Evolutionary conservation across 2,888 invertebrate species (phyloP), one percentile per base, ranked within the genome.

Genomic region (Microplitis manilae): DNA sequence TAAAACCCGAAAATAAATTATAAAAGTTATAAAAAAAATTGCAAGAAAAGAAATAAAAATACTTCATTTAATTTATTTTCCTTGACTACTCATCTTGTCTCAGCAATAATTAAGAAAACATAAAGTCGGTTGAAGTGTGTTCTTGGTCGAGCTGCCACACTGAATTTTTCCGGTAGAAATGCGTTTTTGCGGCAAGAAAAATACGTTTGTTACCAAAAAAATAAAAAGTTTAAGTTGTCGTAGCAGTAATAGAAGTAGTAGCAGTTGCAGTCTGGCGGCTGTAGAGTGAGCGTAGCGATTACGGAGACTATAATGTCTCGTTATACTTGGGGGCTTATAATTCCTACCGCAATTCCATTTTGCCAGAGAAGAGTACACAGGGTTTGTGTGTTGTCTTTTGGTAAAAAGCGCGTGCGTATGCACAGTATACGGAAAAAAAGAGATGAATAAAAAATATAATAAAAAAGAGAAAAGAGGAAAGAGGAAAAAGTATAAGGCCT

Each of bases 311-410:
- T 77, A 77, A 75, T 73, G 64, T 77, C 73, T 64, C 77, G 73
- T 77, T 73, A 68, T 73, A 73, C 70, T 39, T 60, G 30, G 50
- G 69, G 68, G 75, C 78, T 79, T 78, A 79, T 78, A 79, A 79
- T 79, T 79, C 78, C 75, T 77, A 75, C 77, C 62, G 76, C 77
- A 75, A 77, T 77, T 77, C 75, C 74, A 78, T 78, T 75, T 75
- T 64, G 60, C 78, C 39, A 64, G 41, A 50, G 71, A 5, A 9
- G 13, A 50, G 50, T 50, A 61, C 72, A 30, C 69, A 30, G 69
- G 73, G 15, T 38, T 76, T 65, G 64, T 64, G 40, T 71, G 68
- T 67, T 67, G 64, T 75, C 64, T 77, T 74, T 78, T 67, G 72
- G 75, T 61, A 30, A 73, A 77, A 77, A 68, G 38, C 62, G 72